Conservation (phyloP, 2,113 vertebrate species). For the Gymnorhina tibicen region DNA sequence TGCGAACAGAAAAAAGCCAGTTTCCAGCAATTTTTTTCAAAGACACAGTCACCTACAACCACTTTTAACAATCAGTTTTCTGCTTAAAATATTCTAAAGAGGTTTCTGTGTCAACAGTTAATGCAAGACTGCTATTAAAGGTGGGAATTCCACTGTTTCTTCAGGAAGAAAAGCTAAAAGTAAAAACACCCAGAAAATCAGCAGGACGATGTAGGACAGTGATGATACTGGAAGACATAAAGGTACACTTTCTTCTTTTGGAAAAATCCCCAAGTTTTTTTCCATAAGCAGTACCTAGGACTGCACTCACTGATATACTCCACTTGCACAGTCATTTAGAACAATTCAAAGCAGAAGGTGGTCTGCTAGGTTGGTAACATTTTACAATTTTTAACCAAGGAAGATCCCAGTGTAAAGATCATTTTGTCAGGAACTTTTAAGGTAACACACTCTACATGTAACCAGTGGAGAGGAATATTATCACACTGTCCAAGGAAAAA, state of each 20-base stretch:
- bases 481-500: neutral
- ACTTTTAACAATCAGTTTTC: neutral
- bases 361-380: neutral
- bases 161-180: neutral
- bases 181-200: neutral
- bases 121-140: neutral
- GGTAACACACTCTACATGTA: neutral
- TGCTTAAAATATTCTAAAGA: neutral
- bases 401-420: neutral
- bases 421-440: neutral
- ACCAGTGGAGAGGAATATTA: neutral
- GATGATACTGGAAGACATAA: neutral
- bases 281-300: neutral
- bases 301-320: neutral
- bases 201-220: neutral
- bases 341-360: neutral
- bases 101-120: neutral
- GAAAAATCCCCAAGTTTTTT: neutral
- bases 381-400: neutral
- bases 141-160: neutral
- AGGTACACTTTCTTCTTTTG: neutral
- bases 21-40: neutral
- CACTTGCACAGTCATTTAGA: neutral
- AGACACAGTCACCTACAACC: neutral
- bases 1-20: slow-evolving; percentile 52